A percentile compares a stretch with the other conserved stretches of the same genome.
Conservation (phyloP, 2,113 vertebrate species). For the Festucalex cinctus region DNA sequence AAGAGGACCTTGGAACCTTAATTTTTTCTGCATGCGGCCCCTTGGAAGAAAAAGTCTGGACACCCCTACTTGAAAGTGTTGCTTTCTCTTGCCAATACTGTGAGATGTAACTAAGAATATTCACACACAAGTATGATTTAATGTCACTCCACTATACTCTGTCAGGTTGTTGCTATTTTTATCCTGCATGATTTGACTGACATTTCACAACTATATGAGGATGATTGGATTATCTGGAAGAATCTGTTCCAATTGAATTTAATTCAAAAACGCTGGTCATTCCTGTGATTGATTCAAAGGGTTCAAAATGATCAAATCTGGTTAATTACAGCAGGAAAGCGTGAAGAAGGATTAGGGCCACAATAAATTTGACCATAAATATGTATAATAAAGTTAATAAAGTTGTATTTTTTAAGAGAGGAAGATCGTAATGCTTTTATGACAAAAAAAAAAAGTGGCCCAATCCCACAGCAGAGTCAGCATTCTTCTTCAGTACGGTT, state of each 20-base stretch:
- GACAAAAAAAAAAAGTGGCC: too few species aligned
- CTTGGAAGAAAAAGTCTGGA: neutral
- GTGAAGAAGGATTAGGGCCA: neutral
- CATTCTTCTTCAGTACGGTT: neutral
- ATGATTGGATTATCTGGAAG: slow-evolving; percentile 17
- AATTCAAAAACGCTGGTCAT: slow-evolving; percentile 48
- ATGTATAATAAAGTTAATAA: too few species aligned
- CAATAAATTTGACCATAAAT: neutral
- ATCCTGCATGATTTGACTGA: slow-evolving; percentile 39
- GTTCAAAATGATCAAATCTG: slow-evolving; percentile 23
- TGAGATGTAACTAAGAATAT: slow-evolving; percentile 36
- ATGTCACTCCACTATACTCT: slow-evolving; percentile 40
- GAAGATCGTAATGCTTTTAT: too few species aligned
- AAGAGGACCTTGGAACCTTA: too few species aligned
- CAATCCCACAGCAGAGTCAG: too few species aligned
- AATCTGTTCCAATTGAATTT: slow-evolving; percentile 32
- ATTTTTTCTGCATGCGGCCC: neutral
- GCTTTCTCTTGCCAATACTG: slow-evolving; percentile 50
- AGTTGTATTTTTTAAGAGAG: too few species aligned
- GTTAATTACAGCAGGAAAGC: slow-evolving; percentile 10
- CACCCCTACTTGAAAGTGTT: neutral
- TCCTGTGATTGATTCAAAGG: slow-evolving; percentile 57
- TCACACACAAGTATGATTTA: neutral
- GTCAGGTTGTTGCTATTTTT: slow-evolving; percentile 4
- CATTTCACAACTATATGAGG: slow-evolving; percentile 31